Base-by-base conservation (phyloP, 2,888 invertebrate genomes). In the Sussaba pulchella region DNA sequence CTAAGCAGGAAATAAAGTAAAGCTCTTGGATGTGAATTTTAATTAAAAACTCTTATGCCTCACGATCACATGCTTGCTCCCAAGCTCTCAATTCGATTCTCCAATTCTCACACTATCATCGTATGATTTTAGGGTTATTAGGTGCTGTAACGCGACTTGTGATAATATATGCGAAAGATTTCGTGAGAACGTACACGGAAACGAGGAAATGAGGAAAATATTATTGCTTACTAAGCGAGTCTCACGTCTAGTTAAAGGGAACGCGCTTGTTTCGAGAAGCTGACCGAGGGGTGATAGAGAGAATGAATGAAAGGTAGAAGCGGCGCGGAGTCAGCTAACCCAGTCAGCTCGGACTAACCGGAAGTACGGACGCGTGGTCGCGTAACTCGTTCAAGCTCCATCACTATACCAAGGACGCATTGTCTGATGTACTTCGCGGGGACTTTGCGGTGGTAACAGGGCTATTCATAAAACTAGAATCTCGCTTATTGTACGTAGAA, bases 281-380 rank as follows among this genome's bases (percentile, higher is more conserved):
- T 50, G 72, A 73, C 59, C 59, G 69, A 78, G 64, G 67, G 47
- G 71, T 52, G 26, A 63, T 82, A 52, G 64, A 76, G 70, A 59
- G 81, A 81, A 78, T 78, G 82, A 76, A 76, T 76, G 75, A 79
- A 79, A 82, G 76, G 78, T 76, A 52, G 78, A 78, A 74, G 71
- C 66, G 72, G 39, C 64, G 47, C 17, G 74, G 64, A 39, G 74
- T 74, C 74, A 69, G 70, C 69, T 57, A 63, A 75, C 70, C 69
- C 63, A 57, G 64, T 39, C 64, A 67, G 78, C 79, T 80, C 83
- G 81, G 83, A 84, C 63, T 57, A 70, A 77, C 77, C 81, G 81
- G 85, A 87, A 88, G 85, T 83, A 88, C 88, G 88, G 87, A 84
- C 86, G 85, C 86, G 82, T 87, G 85, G 82, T 85, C 86, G 83